These are phyloP conservation scores for Heteropelma amictum DNA, from an alignment of 2,888 invertebrate genomes.

Conservation along the genomic window DNA sequence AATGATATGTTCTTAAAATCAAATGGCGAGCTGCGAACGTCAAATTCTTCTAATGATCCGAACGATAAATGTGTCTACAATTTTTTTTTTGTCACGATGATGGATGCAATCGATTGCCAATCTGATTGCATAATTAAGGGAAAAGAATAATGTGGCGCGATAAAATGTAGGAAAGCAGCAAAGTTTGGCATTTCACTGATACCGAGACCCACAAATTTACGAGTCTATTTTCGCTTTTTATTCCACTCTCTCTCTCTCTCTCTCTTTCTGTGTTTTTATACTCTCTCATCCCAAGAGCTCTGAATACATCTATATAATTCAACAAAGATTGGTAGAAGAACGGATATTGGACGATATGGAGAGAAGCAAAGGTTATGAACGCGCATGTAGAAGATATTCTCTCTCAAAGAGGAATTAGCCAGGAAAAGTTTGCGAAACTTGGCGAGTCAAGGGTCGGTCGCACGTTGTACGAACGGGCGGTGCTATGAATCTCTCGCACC, in stretches of 20 bases:
- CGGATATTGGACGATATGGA: constrained; percentile 14
- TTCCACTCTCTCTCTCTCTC: constrained; percentile 22
- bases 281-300: neutral
- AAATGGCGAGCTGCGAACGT: no score
- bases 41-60: no score
- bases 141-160: no score
- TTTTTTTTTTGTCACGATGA: no score
- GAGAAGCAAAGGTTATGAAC: constrained; percentile 6
- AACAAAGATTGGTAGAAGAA: constrained; percentile 41
- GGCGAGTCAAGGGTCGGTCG: constrained; percentile 57
- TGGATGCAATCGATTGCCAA: no score
- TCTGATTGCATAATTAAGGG: no score
- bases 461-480: constrained; percentile 32
- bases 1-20: no score
- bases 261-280: constrained; percentile 25
- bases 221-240: constrained; percentile 38
- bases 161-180: no score
- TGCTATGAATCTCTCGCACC: constrained; percentile 37
- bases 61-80: no score
- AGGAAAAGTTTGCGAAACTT: constrained; percentile 56
- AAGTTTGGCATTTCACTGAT: constrained; percentile 48
- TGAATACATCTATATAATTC: constrained; percentile 50
- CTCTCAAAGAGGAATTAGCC: constrained; percentile 23
- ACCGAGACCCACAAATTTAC: constrained; percentile 48
- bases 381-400: constrained; percentile 9